Conservation (phyloP, 2,113 vertebrate genomes). For the Elephas maximus region DNA sequence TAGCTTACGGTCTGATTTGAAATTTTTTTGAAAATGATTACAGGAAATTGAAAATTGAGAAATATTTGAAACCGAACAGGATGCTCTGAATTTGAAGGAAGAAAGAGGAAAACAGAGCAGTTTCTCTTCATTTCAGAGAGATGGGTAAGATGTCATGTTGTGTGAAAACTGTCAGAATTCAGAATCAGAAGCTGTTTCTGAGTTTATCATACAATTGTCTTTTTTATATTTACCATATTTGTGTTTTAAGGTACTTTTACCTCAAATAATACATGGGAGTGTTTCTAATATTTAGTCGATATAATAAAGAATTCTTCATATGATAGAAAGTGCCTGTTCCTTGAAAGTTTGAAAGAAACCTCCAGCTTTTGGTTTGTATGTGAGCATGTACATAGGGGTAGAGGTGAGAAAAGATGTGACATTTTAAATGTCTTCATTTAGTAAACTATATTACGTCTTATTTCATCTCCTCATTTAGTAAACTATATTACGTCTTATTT, state of each 20-base stretch:
- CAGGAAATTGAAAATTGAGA: background rate
- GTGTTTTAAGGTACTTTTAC: background rate
- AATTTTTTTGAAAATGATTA: slow-evolving; percentile 17
- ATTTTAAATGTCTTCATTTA: too few relatives aligned
- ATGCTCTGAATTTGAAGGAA: background rate
- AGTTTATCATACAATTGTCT: background rate
- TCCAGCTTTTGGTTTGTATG: background rate
- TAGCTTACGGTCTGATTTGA: background rate
- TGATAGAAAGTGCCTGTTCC: background rate
- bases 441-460: too few relatives aligned
- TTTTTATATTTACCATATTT: background rate
- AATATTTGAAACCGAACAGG: background rate
- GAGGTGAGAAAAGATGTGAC: too few relatives aligned
- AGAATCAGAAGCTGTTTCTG: too few relatives aligned
- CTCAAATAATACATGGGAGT: background rate
- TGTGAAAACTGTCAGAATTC: background rate
- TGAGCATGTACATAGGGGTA: too few relatives aligned
- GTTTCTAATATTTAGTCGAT: background rate
- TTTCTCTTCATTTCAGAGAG: background rate
- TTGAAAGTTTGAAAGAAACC: background rate
- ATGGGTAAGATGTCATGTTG: background rate
- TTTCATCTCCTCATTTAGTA: too few relatives aligned
- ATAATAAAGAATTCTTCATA: background rate
- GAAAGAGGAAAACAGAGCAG: background rate
- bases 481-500: too few relatives aligned